phyloP scores from a whole-genome alignment of 1,140 invertebrate species.

The Apis laboriosa region DNA sequence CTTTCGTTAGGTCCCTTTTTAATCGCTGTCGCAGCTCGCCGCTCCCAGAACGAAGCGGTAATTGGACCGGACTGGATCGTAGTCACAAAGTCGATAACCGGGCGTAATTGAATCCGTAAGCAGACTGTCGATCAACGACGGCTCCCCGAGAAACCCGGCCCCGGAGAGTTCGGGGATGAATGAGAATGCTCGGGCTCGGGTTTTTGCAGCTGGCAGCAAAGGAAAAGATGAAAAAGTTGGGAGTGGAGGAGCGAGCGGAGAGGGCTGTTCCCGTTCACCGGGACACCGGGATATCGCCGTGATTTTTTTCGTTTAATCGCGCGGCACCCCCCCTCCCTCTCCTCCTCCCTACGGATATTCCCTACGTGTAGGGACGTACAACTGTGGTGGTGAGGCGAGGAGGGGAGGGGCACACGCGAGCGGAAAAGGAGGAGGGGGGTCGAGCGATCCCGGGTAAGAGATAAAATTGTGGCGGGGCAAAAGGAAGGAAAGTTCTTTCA shows the following conservation, averaged over 20 bases:
- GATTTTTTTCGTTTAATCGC: slow-evolving; percentile 55
- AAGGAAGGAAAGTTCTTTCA: background rate
- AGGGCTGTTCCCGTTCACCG: background rate
- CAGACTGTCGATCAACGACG: slow-evolving; percentile 60
- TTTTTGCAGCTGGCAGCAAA: slow-evolving; percentile 49
- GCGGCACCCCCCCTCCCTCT: background rate
- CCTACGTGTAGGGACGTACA: slow-evolving; percentile 9
- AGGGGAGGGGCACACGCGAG: background rate
- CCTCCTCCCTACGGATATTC: slow-evolving; percentile 28
- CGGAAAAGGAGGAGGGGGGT: background rate
- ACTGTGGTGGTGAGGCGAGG: background rate
- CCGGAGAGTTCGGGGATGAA: slow-evolving; percentile 10
- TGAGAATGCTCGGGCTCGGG: background rate
- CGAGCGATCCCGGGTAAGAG: slow-evolving; percentile 18
- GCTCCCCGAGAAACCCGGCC: slow-evolving; percentile 15
- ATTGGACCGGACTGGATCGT: slow-evolving; percentile 62
- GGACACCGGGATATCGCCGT: background rate
- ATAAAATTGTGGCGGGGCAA: slow-evolving; percentile 34
- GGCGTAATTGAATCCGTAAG: slow-evolving; percentile 66
- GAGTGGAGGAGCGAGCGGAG: background rate
- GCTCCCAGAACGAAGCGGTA: slow-evolving; percentile 54
- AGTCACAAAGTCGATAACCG: slow-evolving; percentile 66
- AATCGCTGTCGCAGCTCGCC: slow-evolving; percentile 54
- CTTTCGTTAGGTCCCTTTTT: slow-evolving; percentile 33
- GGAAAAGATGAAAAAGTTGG: slow-evolving; percentile 51